Percentiles rank a stretch among this genome's conserved stretches.
phyloP scores from a whole-genome alignment of 2,888 invertebrate genomes.

The Danaus chrysippus region DNA sequence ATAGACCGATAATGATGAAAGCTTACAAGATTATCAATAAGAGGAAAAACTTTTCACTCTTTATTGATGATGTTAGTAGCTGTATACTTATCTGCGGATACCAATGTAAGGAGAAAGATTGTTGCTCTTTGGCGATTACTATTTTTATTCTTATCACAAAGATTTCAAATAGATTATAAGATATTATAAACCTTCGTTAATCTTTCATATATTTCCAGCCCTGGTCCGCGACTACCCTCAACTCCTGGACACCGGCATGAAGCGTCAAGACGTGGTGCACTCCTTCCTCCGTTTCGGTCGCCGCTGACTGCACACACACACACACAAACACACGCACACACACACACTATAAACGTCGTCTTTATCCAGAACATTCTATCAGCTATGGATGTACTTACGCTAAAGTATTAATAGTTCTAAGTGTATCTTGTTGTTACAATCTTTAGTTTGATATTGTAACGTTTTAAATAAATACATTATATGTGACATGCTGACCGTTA shows the following conservation, averaged over 20 bases:
- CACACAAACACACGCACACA: conserved; percentile 32
- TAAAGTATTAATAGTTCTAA: conserved; percentile 67
- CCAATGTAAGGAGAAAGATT: too few species aligned
- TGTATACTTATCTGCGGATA: too few species aligned
- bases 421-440: conserved; percentile 64
- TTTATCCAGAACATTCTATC: conserved; percentile 65
- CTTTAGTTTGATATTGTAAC: conserved; percentile 66
- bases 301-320: conserved; percentile 72
- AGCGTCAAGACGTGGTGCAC: conserved; percentile 93
- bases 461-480: conserved; percentile 74
- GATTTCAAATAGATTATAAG: too few species aligned
- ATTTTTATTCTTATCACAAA: too few species aligned
- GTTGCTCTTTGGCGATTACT: too few species aligned
- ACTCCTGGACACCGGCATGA: conserved; percentile 83
- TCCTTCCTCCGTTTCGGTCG: conserved; percentile 94
- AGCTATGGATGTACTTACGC: conserved; percentile 54
- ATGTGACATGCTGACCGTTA: conserved; percentile 65
- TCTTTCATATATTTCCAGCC: conserved; percentile 41
- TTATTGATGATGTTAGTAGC: too few species aligned
- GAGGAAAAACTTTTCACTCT: too few species aligned
- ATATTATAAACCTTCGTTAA: too few species aligned
- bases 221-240: conserved; percentile 74
- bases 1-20: too few species aligned
- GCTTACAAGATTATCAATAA: too few species aligned
- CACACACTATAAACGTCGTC: conserved; percentile 40